phyloP scores from a whole-genome alignment of 2,888 invertebrate species.

The Cloeon dipterum region DNA sequence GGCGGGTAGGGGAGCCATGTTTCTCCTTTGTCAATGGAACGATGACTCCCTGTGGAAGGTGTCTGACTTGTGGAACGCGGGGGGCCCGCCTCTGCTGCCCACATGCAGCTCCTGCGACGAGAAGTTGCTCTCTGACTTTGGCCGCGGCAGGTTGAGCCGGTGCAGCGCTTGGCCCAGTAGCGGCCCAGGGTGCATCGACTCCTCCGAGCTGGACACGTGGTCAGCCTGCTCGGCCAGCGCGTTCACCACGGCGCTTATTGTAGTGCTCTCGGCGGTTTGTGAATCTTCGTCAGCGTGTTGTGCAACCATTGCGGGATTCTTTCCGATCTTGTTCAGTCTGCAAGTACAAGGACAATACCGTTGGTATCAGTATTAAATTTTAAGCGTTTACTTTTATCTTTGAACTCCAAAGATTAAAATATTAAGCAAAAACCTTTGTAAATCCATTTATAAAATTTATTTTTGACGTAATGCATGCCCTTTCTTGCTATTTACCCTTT shows the following conservation, averaged over 20 bases:
- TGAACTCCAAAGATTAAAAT: too few relatives aligned
- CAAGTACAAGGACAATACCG: constrained; percentile 8
- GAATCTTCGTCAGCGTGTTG: constrained; percentile 49
- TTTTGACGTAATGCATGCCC: too few relatives aligned
- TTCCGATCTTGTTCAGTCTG: constrained; percentile 90
- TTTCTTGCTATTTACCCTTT: too few relatives aligned
- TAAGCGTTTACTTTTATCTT: too few relatives aligned
- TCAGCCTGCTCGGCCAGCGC: constrained; percentile 79
- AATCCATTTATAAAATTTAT: too few relatives aligned
- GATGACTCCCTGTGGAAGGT: constrained; percentile 30
- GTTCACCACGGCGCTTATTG: constrained; percentile 81
- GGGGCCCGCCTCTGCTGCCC: constrained; percentile 13
- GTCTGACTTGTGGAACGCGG: constrained; percentile 53
- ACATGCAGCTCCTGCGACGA: constrained; percentile 1
- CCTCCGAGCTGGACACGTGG: constrained; percentile 55
- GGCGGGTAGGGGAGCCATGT: not conserved
- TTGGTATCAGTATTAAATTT: too few relatives aligned
- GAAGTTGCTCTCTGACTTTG: constrained; percentile 68
- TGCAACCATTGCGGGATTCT: constrained; percentile 77
- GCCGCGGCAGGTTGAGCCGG: constrained; percentile 36
- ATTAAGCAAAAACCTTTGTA: too few relatives aligned
- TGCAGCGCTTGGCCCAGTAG: constrained; percentile 21
- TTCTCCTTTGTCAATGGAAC: constrained; percentile 41
- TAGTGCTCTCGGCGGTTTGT: constrained; percentile 38
- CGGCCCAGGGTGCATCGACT: constrained; percentile 26